A percentile compares a stretch with the other conserved stretches of the same genome.
phyloP scores from a whole-genome alignment of 2,113 vertebrate genomes.

The Amphilophus citrinellus region DNA sequence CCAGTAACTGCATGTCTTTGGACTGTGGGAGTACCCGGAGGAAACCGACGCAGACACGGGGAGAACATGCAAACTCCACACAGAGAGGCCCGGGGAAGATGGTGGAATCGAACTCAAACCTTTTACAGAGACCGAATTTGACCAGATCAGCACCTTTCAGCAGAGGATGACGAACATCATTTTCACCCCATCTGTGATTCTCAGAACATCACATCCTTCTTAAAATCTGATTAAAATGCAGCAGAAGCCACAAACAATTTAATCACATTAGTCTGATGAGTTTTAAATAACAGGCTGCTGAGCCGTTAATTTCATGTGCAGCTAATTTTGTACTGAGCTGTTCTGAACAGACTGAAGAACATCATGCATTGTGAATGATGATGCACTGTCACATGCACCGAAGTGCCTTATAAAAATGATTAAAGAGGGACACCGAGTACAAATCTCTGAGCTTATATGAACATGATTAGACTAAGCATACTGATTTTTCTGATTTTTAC shows the following conservation, averaged over 20 bases:
- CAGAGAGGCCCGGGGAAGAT: too few species aligned
- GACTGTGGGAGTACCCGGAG: too few species aligned
- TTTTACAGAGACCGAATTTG: not conserved
- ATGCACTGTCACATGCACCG: not conserved
- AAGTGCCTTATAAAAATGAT: not conserved
- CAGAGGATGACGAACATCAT: not conserved
- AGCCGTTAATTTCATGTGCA: conserved; percentile 1
- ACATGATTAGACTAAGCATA: not conserved
- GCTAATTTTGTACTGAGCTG: not conserved
- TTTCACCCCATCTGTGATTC: not conserved
- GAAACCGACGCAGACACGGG: too few species aligned
- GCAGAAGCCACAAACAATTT: not conserved
- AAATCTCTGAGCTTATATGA: not conserved
- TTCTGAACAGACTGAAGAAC: not conserved
- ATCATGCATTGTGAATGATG: not conserved
- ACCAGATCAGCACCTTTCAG: not conserved
- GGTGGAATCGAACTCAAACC: too few species aligned
- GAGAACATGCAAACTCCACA: too few species aligned
- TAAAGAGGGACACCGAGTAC: not conserved
- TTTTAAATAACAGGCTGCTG: conserved; percentile 13
- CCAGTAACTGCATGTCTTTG: too few species aligned
- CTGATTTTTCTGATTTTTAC: not conserved
- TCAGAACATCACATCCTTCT: not conserved
- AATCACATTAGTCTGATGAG: not conserved
- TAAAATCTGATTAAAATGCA: not conserved